These are phyloP conservation scores for Coreoperca whiteheadi DNA, from an alignment of 2,113 vertebrate genomes.

Conservation along the genomic window DNA sequence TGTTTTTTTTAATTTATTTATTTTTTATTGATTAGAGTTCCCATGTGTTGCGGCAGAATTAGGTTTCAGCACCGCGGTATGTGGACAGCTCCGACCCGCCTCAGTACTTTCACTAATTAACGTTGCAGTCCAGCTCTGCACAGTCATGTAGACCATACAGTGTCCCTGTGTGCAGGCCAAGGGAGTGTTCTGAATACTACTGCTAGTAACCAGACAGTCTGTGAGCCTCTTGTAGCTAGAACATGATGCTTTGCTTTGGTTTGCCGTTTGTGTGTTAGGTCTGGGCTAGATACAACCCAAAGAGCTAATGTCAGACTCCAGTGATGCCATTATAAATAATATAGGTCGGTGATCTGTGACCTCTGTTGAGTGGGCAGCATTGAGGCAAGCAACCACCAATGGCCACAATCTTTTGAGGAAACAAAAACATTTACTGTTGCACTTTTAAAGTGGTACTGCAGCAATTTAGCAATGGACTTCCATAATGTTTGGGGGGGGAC, in stretches of 20 bases:
- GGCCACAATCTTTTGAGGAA: not conserved
- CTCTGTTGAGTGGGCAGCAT: not conserved
- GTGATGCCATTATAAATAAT: slow-evolving; percentile 6
- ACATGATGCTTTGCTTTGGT: not conserved
- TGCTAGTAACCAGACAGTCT: not conserved
- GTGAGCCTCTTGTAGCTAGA: not conserved
- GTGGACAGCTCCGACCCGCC: slow-evolving; percentile 68
- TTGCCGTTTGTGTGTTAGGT: not conserved
- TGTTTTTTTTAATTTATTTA: no score
- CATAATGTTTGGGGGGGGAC: not conserved
- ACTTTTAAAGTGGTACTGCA: slow-evolving; percentile 12
- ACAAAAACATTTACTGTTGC: not conserved
- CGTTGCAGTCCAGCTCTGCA: slow-evolving; percentile 50
- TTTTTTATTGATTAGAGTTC: not conserved
- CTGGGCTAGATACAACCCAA: not conserved
- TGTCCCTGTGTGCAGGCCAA: not conserved
- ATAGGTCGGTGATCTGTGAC: not conserved
- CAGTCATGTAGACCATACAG: slow-evolving; percentile 13
- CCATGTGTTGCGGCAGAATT: slow-evolving; percentile 48
- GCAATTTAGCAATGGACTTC: not conserved
- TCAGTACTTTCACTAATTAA: slow-evolving; percentile 52
- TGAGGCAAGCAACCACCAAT: not conserved
- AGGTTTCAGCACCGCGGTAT: slow-evolving; percentile 67
- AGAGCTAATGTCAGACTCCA: not conserved
- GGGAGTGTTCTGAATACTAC: slow-evolving; percentile 8